Base-by-base conservation (phyloP, 2,113 vertebrate species). In the Lasiurus cinereus region DNA sequence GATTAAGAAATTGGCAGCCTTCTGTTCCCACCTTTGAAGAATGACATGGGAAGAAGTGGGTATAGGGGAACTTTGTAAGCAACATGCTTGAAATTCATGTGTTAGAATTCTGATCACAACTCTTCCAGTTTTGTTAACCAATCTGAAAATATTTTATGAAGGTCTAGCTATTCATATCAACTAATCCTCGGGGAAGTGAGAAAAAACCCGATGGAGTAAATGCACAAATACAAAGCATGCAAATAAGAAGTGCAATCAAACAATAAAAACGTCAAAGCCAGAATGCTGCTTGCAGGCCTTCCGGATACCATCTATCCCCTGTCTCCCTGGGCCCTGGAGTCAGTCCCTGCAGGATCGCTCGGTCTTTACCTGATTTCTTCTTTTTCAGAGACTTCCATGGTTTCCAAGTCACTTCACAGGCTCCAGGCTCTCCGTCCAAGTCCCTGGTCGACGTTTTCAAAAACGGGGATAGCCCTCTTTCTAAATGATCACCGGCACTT, bases 311-410 rank as follows among this genome's bases (percentile, higher is more conserved):
- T 62, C 10, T 64, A 27, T 36, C 12, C 5, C 24, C 70, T 19
- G 36, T 19, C 19, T 48, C n/a, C 3, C 11, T 14, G 31, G 67
- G n/a, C n/a, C 14, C 31, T n/a, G 24, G 8, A 52, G 70, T 72
- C 69, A 70, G 46, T 36, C 4, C 39, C 67, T 84, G 50, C 29
- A 64, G 79, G 24, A 78, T 48, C 80, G 83, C 24, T 18, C n/a
- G 7, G 31, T 6, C 12, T 97, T 97, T 98, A 98, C 98, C 98
- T 98, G 95, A 97, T 93, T 96, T 96, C 88, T 43, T 97, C 74
- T 82, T 95, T 72, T 62, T 33, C 73, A 11, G 85, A 10, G 59
- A 95, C 39, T 83, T 93, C 95, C 97, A 97, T 97, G 76, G 72
- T 87, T 94, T 89, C 18, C 31, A 62, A 43, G 50, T 80, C 64